Percentiles rank a stretch among this genome's conserved stretches.
Evolutionary conservation across 2,113 vertebrate genomes (phyloP).

Genomic region (Genyomyrus donnyi): DNA sequence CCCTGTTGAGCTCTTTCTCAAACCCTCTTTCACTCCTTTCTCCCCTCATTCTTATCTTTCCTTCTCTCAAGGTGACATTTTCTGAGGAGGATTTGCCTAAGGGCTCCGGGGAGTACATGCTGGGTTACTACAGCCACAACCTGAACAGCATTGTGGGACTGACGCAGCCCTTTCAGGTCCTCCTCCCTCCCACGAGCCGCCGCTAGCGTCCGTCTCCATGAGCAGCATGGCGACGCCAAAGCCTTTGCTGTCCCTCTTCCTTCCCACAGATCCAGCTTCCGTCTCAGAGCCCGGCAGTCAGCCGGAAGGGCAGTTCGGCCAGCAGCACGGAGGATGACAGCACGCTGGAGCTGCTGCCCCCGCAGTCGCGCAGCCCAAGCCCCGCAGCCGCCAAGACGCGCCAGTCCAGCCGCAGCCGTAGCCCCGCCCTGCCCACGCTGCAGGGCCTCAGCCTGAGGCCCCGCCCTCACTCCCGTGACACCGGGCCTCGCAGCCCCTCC

Average conservation of each 20-base stretch:
- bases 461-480: constrained; percentile 66
- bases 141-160: constrained; percentile 82
- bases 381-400: constrained; percentile 77
- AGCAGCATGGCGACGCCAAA: neutral
- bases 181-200: neutral
- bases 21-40: neutral
- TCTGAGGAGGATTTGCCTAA: constrained; percentile 83
- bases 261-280: constrained; percentile 76
- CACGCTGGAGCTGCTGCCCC: constrained; percentile 80
- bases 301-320: constrained; percentile 68
- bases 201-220: neutral
- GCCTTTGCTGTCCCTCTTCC: neutral
- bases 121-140: constrained; percentile 86
- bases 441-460: constrained; percentile 74
- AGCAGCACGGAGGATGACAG: constrained; percentile 89
- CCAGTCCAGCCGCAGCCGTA: constrained; percentile 63
- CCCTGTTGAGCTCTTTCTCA: neutral
- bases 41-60: neutral
- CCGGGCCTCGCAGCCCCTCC: constrained; percentile 65
- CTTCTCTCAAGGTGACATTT: constrained; percentile 70
- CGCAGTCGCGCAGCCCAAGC: constrained; percentile 88
- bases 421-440: constrained; percentile 77
- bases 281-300: constrained; percentile 61
- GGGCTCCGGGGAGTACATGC: constrained; percentile 84
- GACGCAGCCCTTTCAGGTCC: constrained; percentile 86